phyloP scores from a whole-genome alignment of 1,140 invertebrate species.

The Battus philenor region DNA sequence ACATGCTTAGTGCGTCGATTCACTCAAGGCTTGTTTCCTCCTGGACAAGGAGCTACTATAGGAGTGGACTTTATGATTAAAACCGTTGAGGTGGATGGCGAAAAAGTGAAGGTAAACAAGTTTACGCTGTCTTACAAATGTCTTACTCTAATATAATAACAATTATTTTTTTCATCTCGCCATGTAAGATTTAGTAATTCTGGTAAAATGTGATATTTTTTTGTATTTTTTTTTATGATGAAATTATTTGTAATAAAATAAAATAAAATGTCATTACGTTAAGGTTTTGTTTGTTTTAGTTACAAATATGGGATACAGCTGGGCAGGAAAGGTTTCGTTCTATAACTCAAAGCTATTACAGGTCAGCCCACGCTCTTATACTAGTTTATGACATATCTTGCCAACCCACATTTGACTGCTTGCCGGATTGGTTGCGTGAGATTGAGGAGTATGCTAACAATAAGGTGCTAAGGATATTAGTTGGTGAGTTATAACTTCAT shows the following conservation, averaged over 20 bases:
- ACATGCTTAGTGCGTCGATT: constrained; percentile 94
- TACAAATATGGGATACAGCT: constrained; percentile 99
- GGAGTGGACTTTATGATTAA: constrained; percentile 99
- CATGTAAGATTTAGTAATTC: too few species aligned
- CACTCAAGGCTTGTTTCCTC: constrained; percentile 95
- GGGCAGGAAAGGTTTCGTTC: constrained; percentile 98
- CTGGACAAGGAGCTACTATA: constrained; percentile 98
- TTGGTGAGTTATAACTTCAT: constrained; percentile 82
- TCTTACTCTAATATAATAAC: too few species aligned
- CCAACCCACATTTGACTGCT: constrained; percentile 97
- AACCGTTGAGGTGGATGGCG: constrained; percentile 98
- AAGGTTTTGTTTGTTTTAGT: too few species aligned
- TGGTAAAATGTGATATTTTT: too few species aligned
- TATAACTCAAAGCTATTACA: constrained; percentile 98
- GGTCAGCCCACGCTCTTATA: constrained; percentile 97
- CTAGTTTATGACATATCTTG: constrained; percentile 98
- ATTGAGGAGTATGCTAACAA: constrained; percentile 97
- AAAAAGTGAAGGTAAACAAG: constrained; percentile 93
- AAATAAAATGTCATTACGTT: too few species aligned
- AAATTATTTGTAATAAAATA: too few species aligned
- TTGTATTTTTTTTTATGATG: too few species aligned
- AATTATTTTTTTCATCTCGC: too few species aligned
- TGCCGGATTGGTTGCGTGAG: constrained; percentile 96
- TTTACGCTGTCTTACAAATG: too few species aligned
- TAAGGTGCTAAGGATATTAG: constrained; percentile 94